phyloP scores from a whole-genome alignment of 2,113 vertebrate species.

The Cyanistes caeruleus region DNA sequence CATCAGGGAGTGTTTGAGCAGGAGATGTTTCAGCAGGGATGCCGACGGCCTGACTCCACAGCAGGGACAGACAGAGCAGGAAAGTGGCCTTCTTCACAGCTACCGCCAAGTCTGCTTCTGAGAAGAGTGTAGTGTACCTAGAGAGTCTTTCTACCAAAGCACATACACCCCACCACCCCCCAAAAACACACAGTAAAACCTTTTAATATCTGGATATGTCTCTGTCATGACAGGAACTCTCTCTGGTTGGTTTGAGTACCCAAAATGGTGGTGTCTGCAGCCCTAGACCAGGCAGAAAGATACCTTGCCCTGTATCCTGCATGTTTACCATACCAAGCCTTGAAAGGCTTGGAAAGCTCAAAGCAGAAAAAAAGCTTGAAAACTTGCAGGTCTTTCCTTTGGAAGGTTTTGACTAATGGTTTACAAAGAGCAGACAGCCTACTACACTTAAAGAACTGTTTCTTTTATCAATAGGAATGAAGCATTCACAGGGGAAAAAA shows the following conservation, averaged over 20 bases:
- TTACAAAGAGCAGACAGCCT: slow-evolving; percentile 38
- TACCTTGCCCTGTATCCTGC: background rate
- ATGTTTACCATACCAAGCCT: background rate
- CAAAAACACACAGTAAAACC: background rate
- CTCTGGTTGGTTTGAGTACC: background rate
- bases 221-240: background rate
- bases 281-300: background rate
- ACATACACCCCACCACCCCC: background rate
- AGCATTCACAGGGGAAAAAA: background rate
- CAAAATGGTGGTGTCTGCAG: background rate
- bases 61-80: rapidly evolving
- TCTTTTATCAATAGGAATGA: slow-evolving; percentile 22
- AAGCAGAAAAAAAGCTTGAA: slow-evolving; percentile 26
- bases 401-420: slow-evolving; percentile 2
- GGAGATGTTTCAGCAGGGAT: rapidly evolving
- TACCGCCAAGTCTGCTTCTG: background rate
- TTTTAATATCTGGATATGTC: background rate
- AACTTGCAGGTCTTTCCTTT: slow-evolving; percentile 38
- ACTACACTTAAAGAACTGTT: background rate
- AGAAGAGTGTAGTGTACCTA: background rate
- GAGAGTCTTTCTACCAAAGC: background rate
- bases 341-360: slow-evolving; percentile 7
- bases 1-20: background rate
- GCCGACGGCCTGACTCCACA: rapidly evolving
- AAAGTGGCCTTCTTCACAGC: background rate